These are phyloP conservation scores for Eulemur coronatus DNA, from an alignment of 2,797 vertebrate species.

Conservation along the genomic window DNA sequence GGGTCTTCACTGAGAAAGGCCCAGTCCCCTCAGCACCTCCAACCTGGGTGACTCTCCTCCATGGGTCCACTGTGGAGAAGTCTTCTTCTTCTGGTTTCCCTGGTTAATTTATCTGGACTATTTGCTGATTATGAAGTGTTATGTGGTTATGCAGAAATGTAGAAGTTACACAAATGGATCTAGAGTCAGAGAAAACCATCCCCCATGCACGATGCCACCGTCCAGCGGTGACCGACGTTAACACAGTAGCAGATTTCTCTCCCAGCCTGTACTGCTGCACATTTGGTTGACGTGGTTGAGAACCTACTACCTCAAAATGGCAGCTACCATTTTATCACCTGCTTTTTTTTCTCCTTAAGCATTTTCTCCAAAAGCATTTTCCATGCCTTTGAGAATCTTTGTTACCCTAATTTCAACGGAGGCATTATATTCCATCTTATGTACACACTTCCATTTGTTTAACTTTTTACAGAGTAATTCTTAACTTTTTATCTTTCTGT, in stretches of 20 bases:
- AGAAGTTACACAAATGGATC: neutral
- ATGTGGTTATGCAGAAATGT: neutral
- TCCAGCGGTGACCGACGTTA: neutral
- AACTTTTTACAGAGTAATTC: neutral
- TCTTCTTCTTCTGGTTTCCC: neutral
- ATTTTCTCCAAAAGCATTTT: neutral
- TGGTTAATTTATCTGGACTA: neutral
- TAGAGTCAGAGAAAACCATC: neutral
- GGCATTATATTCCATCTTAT: neutral
- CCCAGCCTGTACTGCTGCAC: neutral
- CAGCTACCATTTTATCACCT: neutral
- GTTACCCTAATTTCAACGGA: neutral
- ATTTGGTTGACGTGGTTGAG: neutral
- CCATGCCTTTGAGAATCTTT: neutral
- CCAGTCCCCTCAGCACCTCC: neutral
- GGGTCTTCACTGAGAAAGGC: neutral
- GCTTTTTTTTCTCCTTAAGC: neutral
- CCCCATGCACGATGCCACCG: neutral
- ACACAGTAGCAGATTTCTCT: neutral
- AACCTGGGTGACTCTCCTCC: neutral
- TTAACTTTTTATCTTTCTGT: neutral
- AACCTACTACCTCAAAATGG: neutral
- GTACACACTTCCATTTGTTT: neutral
- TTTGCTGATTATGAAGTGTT: neutral
- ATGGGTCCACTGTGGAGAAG: neutral